Conservation (phyloP, 2,113 vertebrate species). For the Carassius auratus region DNA sequence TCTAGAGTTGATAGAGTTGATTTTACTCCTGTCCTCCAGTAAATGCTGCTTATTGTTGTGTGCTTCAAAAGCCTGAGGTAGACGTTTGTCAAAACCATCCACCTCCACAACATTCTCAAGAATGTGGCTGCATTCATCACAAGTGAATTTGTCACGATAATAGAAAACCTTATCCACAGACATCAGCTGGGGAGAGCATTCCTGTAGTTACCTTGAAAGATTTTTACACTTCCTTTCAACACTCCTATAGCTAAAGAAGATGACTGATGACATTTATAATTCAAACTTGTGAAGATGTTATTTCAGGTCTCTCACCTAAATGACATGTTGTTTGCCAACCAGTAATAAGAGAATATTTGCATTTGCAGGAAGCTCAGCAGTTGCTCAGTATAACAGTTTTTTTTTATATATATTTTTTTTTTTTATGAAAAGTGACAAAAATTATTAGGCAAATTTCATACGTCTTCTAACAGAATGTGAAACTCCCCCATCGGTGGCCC, state of each 20-base stretch:
- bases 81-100: conserved; percentile 29
- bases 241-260: conserved; percentile 14
- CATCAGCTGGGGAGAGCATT: conserved; percentile 28
- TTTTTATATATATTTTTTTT: background rate
- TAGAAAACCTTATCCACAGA: conserved; percentile 30
- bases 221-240: conserved; percentile 31
- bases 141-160: conserved; percentile 39
- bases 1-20: conserved; percentile 5
- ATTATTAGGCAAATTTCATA: conserved; percentile 37
- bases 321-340: background rate
- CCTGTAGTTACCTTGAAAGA: conserved; percentile 29
- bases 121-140: conserved; percentile 42
- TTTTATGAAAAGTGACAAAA: conserved; percentile 31
- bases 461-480: conserved; percentile 28
- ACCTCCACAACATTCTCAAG: conserved; percentile 36
- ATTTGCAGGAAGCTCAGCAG: conserved; percentile 21
- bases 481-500: background rate
- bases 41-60: conserved; percentile 30
- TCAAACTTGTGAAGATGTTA: background rate
- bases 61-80: conserved; percentile 36
- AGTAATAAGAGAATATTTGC: conserved; percentile 40
- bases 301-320: conserved; percentile 10
- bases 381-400: conserved; percentile 1
- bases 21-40: conserved; percentile 31
- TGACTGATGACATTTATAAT: conserved; percentile 29